A percentile compares a stretch with the other conserved stretches of the same genome.
These are phyloP conservation scores for Calephelis perditalis DNA, from an alignment of 2,888 invertebrate genomes.

Conservation along the genomic window DNA sequence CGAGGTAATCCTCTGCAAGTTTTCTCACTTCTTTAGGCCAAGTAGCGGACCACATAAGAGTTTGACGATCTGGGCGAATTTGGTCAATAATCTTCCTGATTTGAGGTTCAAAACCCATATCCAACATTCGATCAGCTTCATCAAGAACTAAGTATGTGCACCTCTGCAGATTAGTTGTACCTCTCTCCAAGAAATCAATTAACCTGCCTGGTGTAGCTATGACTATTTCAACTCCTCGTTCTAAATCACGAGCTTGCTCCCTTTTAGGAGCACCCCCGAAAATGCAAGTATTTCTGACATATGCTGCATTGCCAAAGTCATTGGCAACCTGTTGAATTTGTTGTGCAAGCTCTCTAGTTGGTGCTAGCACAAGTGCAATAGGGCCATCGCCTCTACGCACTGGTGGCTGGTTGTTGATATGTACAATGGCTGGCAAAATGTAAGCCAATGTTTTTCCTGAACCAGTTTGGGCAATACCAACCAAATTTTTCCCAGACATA, in stretches of 20 bases:
- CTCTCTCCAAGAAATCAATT: slow-evolving; percentile 89
- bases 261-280: slow-evolving; percentile 95
- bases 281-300: slow-evolving; percentile 90
- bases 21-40: slow-evolving; percentile 98
- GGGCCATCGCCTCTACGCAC: slow-evolving; percentile 90
- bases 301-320: slow-evolving; percentile 87
- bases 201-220: slow-evolving; percentile 94
- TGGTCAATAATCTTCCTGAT: slow-evolving; percentile 96
- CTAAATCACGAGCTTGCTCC: slow-evolving; percentile 83
- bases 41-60: slow-evolving; percentile 99
- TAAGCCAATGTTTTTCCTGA: slow-evolving; percentile 90
- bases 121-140: slow-evolving; percentile 96
- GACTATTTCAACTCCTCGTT: slow-evolving; percentile 90
- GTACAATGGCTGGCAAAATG: slow-evolving; percentile 90
- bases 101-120: slow-evolving; percentile 99
- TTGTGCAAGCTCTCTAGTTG: slow-evolving; percentile 87
- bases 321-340: slow-evolving; percentile 90
- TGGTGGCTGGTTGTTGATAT: slow-evolving; percentile 89
- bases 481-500: slow-evolving; percentile 88
- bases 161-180: slow-evolving; percentile 84
- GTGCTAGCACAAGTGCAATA: slow-evolving; percentile 88
- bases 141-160: slow-evolving; percentile 93
- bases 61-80: slow-evolving; percentile 95
- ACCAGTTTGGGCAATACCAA: slow-evolving; percentile 91
- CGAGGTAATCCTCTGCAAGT: slow-evolving; percentile 94